A percentile compares a stretch with the other conserved stretches of the same genome.
Evolutionary conservation across 2,797 vertebrate species (phyloP).

Genomic region (Ceyx erithaca): DNA sequence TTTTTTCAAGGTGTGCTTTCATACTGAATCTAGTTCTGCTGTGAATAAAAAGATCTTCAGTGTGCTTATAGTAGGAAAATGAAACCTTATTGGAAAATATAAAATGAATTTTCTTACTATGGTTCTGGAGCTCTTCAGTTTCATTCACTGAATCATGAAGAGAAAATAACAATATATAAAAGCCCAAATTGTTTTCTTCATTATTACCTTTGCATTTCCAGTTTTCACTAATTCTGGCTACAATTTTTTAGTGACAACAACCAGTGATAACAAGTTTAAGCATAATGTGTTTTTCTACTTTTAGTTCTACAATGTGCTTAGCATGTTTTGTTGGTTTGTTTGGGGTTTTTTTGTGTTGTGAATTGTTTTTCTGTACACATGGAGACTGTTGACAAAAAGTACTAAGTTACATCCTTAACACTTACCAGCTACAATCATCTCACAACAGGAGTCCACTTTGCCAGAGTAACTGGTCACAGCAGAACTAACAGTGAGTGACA

Average conservation of each 20-base stretch:
- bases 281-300: neutral
- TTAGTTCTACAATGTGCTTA: neutral
- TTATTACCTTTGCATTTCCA: neutral
- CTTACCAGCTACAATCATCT: neutral
- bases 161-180: constrained; percentile 19
- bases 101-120: neutral
- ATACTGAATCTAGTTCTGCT: neutral
- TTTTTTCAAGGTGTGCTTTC: neutral
- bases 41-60: neutral
- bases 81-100: neutral
- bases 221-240: neutral
- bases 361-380: neutral
- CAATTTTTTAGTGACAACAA: neutral
- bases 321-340: no score
- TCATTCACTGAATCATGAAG: neutral
- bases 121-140: neutral
- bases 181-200: neutral
- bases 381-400: neutral
- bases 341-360: neutral
- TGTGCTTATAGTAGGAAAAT: neutral
- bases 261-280: neutral
- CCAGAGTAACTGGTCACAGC: neutral
- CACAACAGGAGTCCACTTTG: neutral
- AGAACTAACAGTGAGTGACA: neutral
- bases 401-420: neutral